Base-by-base conservation (phyloP, 2,888 invertebrate genomes). In the Dasypogon diadema region DNA sequence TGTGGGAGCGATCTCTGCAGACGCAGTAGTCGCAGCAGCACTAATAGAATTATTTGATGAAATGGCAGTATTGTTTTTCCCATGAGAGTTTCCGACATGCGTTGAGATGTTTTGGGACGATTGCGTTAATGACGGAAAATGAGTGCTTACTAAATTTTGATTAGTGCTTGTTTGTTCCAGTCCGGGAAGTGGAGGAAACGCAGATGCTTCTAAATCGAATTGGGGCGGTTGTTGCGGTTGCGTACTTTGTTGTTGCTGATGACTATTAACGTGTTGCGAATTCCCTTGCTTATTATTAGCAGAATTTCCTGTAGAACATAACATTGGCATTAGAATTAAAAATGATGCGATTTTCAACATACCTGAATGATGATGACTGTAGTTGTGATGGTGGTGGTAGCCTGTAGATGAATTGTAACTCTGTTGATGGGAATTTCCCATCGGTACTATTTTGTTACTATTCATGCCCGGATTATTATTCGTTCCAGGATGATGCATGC, bases 181-280 rank as follows among this genome's bases (percentile, higher is more conserved):
- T 83, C 93, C 92, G 77, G 93, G 93, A 82, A 94, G 88, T 76
- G 94, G 94, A 79, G 94, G 94, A 85, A 94, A 94, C 74, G 93
- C 92, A 72, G 91, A 89, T 76, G 92, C 92, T 85, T 92, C 93
- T 81, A 94, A 88, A 85, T 94, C 93, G 86, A 94, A 94, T 83
- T 92, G 91, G 48, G 90, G 89, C 77, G 89, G 85, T 88, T 84
- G 87, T 77, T 87, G 86, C 65, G 87, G 82, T 75, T 81, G 78
- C 68, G 82, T 80, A 76, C 83, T 83, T 46, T 82, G 82, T 76
- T 82, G 83, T 65, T 82, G 84, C 75, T 83, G 84, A 54, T 80
- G 79, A 22, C 18, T 42, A 16, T 46, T 46, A 24, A n/a, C 48
- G 14, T 65, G 65, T 48, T 65, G 65, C 48, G 48, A 22, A 46